Base-by-base conservation (phyloP, 2,113 vertebrate genomes). In the Apodemus speciosus region DNA sequence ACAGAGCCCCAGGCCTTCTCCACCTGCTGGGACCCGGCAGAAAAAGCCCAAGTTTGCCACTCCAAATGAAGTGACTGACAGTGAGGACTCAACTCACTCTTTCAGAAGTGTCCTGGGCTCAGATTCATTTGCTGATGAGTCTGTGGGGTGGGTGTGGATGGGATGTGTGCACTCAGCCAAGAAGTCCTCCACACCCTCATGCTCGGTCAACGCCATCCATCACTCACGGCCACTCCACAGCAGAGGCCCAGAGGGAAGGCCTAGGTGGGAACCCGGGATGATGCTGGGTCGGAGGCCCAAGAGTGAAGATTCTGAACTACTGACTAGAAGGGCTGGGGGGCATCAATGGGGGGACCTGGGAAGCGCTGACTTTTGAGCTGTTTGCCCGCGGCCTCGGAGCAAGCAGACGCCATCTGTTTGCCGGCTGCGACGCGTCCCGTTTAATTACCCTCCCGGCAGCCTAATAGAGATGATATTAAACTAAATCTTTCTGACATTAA, bases 401-500 rank as follows among this genome's bases (percentile, higher is more conserved):
- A 99, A 99, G 99, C 99, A 99, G 99, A 99, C 99, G 99, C 99
- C 99, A 99, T 99, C 99, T 99, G 99, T 99, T 99, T 99, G 99
- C 99, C 99, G 98, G 98, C 99, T 98, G 98, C 98, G 98, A 99
- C 98, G 99, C 98, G 98, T 98, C 99, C 98, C 99, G 99, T 99
- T 99, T 99, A 99, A 99, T 99, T 99, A 99, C 98, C 99, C 98
- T 98, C 99, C 99, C 99, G 98, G 99, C 99, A 98, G 99, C 98
- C 99, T 99, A 99, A 99, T 99, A 99, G 99, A 99, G 99, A 99
- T 99, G 99, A 99, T 99, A 99, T 99, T 99, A 99, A 99, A 99
- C 99, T 99, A 99, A 99, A 99, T 99, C 99, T 99, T 99, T 99
- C 98, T 99, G 99, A 99, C 99, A 99, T 99, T 99, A 99, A 99